Evolutionary conservation across 2,888 invertebrate genomes (phyloP), one percentile per base, ranked within the genome.

Genomic region (Clusia tigrina): DNA sequence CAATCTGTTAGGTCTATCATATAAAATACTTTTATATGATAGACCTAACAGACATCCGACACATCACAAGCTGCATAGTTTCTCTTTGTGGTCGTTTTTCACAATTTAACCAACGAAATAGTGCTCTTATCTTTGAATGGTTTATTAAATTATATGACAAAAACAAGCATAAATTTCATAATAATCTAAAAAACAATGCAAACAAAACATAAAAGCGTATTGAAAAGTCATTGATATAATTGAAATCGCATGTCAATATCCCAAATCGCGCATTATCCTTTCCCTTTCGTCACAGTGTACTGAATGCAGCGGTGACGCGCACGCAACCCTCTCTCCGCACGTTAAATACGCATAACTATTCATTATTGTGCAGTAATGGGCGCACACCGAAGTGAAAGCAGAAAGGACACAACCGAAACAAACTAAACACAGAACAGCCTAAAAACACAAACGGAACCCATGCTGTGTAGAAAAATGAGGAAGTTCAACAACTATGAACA

Each of bases 301-400:
- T 32, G 32, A 56, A 38, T 55, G 66, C 56, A 53, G 58, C 46
- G 20, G 26, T 48, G 23, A 63, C n/a, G n/a, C n/a, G n/a, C n/a
- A n/a, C 24, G 37, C 67, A 70, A 68, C 68, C 69, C 70, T 53
- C 51, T 2, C 26, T 65, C 58, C 59, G n/a, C n/a, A 64, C 68
- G 69, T 71, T 72, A 72, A 74, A 74, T 69, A 70, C 66, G 74
- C 70, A 78, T 76, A 76, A 76, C 76, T 76, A 76, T 76, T 76
- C 76, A 76, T 76, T 76, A 76, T 76, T 73, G 76, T 70, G 71
- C 68, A 76, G 76, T 71, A 78, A 67, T 71, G 66, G 65, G 66
- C 60, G 60, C 58, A 58, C 20, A 46, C 32, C 63, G 17, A 22
- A 48, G 51, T 20, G 54, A 54, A 26, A 46, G 37, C 38, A 58